Evolutionary conservation across 2,888 invertebrate species (phyloP).

Genomic region (Drosophila rellima): DNA sequence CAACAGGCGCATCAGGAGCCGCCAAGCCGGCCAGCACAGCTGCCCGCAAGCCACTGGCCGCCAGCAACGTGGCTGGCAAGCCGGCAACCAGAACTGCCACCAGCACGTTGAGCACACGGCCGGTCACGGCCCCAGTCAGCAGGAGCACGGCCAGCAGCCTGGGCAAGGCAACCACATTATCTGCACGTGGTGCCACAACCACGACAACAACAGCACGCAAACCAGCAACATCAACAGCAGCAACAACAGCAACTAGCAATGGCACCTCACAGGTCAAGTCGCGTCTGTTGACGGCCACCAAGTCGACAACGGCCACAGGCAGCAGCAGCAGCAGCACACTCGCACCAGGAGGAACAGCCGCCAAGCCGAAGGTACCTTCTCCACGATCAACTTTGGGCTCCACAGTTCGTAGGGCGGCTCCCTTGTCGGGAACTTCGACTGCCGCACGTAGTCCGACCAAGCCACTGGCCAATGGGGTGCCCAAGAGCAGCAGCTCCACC

Average conservation of each 20-base stretch:
- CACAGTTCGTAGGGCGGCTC: slow-evolving; percentile 78
- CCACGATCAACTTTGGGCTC: slow-evolving; percentile 81
- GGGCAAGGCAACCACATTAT: slow-evolving; percentile 23
- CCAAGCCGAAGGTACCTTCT: slow-evolving; percentile 78
- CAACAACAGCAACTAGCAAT: slow-evolving; percentile 33
- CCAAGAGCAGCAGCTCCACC: slow-evolving; percentile 38
- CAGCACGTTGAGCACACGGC: slow-evolving; percentile 47
- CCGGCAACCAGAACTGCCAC: slow-evolving; percentile 45
- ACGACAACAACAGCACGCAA: slow-evolving; percentile 53
- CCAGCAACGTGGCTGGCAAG: slow-evolving; percentile 51
- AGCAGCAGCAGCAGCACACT: slow-evolving; percentile 27
- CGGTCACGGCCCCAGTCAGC: slow-evolving; percentile 62
- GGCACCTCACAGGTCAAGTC: slow-evolving; percentile 52
- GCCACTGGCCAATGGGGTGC: slow-evolving; percentile 55
- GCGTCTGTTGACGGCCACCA: slow-evolving; percentile 53
- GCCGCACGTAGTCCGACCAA: slow-evolving; percentile 73
- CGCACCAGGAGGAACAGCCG: slow-evolving; percentile 34
- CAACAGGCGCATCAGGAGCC: slow-evolving; percentile 34
- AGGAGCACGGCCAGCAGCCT: slow-evolving; percentile 30
- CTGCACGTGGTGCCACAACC: slow-evolving; percentile 31
- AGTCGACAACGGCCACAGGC: slow-evolving; percentile 45
- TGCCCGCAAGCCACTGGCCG: slow-evolving; percentile 58
- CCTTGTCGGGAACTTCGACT: slow-evolving; percentile 30
- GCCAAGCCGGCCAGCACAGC: slow-evolving; percentile 45
- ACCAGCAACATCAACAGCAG: slow-evolving; percentile 32